Conservation (phyloP, 2,888 invertebrate species). For the Opisthograptis luteolata region DNA sequence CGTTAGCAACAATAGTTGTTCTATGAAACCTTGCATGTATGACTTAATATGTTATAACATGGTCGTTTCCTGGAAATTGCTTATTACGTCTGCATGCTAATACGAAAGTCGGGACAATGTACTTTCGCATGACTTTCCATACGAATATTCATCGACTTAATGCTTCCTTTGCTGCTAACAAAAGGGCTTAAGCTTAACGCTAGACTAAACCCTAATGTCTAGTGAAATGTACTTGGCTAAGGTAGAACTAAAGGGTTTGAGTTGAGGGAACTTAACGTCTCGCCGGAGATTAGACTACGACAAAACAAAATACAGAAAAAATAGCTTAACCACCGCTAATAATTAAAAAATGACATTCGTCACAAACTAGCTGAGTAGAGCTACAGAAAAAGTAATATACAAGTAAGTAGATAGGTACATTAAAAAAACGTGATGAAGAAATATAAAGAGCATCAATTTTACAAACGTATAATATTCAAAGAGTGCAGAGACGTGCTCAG, state of each 20-base stretch:
- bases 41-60: conserved; percentile 34
- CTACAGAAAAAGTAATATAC: too few species aligned
- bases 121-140: conserved; percentile 33
- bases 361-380: too few species aligned
- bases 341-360: too few species aligned
- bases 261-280: not conserved
- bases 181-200: conserved; percentile 20
- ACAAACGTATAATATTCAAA: not conserved
- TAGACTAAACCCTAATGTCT: conserved; percentile 8
- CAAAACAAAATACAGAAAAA: not conserved
- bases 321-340: too few species aligned
- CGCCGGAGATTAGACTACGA: not conserved
- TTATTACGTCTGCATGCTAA: conserved; percentile 54
- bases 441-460: not conserved
- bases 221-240: not conserved
- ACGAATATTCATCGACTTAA: conserved; percentile 31
- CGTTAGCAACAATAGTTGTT: conserved; percentile 42
- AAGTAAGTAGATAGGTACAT: too few species aligned
- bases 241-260: not conserved
- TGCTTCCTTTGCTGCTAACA: conserved; percentile 32
- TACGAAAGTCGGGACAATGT: conserved; percentile 68
- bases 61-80: conserved; percentile 60
- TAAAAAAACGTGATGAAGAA: not conserved
- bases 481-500: conserved; percentile 16
- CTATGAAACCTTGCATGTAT: conserved; percentile 43